Evolutionary conservation across 2,888 invertebrate genomes (phyloP).

Genomic region (Pseudeuparius sepicola): DNA sequence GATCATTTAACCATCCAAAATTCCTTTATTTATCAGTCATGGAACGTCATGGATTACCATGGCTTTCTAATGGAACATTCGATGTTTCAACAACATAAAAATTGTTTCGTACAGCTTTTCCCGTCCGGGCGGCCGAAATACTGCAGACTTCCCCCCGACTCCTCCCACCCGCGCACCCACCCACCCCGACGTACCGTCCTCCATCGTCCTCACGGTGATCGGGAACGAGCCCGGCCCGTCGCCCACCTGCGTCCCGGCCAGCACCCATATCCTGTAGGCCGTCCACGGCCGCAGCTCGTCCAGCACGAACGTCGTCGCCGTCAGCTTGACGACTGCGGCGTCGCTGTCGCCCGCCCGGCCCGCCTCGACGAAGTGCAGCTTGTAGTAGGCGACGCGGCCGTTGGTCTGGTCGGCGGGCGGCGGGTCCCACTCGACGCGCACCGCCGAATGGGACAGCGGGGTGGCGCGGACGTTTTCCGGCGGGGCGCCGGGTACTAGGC

Average conservation of each 20-base stretch:
- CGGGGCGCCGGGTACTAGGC: conserved; percentile 89
- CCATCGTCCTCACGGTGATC: conserved; percentile 86
- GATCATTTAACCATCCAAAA: too few relatives aligned
- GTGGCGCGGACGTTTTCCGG: conserved; percentile 88
- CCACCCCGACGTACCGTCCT: conserved; percentile 99
- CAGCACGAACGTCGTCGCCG: conserved; percentile 73
- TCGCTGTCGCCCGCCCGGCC: conserved; percentile 80
- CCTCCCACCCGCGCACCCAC: too few relatives aligned
- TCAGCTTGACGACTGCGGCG: conserved; percentile 69
- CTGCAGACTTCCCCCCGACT: too few relatives aligned
- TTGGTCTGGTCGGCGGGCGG: conserved; percentile 85
- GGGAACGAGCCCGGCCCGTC: conserved; percentile 91
- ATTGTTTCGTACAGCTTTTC: too few relatives aligned
- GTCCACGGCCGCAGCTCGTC: conserved; percentile 92
- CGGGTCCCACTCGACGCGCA: conserved; percentile 86
- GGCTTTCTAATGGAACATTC: conserved; percentile 8
- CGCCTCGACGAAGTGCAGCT: conserved; percentile 80
- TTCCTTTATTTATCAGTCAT: too few relatives aligned
- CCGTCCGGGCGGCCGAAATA: too few relatives aligned
- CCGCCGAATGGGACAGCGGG: conserved; percentile 80
- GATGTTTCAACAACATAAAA: too few relatives aligned
- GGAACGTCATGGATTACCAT: conserved; percentile 12
- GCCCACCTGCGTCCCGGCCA: conserved; percentile 92
- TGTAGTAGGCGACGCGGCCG: conserved; percentile 91
- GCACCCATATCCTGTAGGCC: conserved; percentile 92